Conservation (phyloP, 2,113 vertebrate genomes). For the Boulengeromyrus knoepffleri region DNA sequence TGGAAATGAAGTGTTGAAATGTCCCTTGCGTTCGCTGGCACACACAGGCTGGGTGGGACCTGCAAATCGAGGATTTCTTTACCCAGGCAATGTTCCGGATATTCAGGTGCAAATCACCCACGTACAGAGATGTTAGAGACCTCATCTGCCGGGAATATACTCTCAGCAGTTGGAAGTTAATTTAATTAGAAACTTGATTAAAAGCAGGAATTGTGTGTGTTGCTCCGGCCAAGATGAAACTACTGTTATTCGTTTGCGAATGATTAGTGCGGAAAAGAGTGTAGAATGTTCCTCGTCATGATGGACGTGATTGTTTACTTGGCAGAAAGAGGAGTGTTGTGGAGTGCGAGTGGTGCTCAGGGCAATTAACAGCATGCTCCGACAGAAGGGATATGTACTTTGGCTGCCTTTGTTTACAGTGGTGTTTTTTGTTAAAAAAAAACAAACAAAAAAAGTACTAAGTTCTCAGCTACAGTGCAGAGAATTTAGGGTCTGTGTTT, state of each 20-base stretch:
- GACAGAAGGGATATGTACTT: background rate
- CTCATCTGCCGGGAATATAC: background rate
- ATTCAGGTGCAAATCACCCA: background rate
- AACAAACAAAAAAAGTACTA: background rate
- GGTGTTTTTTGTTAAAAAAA: background rate
- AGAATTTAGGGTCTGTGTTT: background rate
- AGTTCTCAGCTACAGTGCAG: background rate
- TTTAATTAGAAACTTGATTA: background rate
- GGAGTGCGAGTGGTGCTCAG: background rate
- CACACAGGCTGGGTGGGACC: background rate
- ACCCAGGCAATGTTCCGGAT: background rate
- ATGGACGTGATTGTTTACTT: conserved; percentile 12
- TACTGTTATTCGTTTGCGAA: background rate
- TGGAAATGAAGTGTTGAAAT: background rate
- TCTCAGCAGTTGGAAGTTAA: background rate
- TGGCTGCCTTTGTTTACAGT: background rate
- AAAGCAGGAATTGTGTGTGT: background rate
- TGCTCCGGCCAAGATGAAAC: background rate
- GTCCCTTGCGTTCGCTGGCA: background rate
- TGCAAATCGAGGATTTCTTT: background rate
- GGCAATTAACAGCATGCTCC: conserved; percentile 6
- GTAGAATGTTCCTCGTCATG: background rate
- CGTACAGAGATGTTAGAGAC: background rate
- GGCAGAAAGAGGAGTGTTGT: background rate
- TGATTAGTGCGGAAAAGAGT: background rate